Base-by-base conservation (phyloP, 2,797 vertebrate species). In the Tenualosa ilisha region DNA sequence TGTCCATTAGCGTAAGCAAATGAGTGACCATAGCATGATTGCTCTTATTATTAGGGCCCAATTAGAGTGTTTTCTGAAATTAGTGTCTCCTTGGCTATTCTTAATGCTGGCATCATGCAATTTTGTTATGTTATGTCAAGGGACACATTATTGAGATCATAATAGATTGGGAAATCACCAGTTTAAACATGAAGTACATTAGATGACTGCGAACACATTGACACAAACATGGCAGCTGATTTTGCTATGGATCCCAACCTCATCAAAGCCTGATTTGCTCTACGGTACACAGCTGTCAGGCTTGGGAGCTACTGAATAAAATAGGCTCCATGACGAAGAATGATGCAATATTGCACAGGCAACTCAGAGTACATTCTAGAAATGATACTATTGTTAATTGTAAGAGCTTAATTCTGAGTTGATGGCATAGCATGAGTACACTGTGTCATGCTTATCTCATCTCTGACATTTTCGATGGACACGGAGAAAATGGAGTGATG, bases 1-100 rank as follows among this genome's bases (percentile, higher is more conserved):
- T 54, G 83, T 54, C 72, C 68, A 84, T 84, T 84, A 84, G 24
- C 3, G 49, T 24, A 68, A 68, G 12, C 83, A 40, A 75, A 85
- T 56, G 72, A 15, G 53, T 24, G 37, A 53, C n/a, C 56, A 59
- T 15, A 24, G 31, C 37, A 9, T 59, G 81, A 85, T 81, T 26
- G 11, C 40, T 81, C 79, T 59, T 79, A 61, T 81, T 81, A 56
- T 40, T 13, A 37, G 31, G 37, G 8, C 40, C 40, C 37, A 9
- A 53, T 46, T 43, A 75, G 68, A 37, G 3, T 75, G 37, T 7
- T 17, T 15, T 75, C 31, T 43, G 68, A 75, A 75, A 43, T 40
- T 43, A 75, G 68, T 6, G 31, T 75, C 37, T 17, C 20, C 31
- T 63, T n/a, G 31, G 43, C 5, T 15, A 43, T 13, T 63, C 59